Evolutionary conservation across 1,140 invertebrate species (phyloP).

Genomic region (Matsumurasca onukii): DNA sequence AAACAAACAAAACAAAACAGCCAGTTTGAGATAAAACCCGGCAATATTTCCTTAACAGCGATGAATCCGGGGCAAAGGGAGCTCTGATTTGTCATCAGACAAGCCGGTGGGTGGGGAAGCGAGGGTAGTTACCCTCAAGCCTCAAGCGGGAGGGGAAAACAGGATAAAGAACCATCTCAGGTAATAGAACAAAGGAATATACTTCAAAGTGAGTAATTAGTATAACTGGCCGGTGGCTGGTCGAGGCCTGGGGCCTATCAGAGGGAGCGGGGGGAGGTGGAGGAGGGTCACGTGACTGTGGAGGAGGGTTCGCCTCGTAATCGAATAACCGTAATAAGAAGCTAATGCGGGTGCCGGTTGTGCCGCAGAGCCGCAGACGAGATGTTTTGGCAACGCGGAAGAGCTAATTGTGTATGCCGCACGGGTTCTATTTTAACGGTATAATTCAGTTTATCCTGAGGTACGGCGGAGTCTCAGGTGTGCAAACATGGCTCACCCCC

Average conservation of each 20-base stretch:
- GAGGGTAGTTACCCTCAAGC: too few species aligned
- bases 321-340: slow-evolving; percentile 10
- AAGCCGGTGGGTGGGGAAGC: too few species aligned
- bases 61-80: too few species aligned
- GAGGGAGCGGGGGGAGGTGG: too few species aligned
- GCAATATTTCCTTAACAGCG: too few species aligned
- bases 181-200: slow-evolving; percentile 12
- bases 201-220: slow-evolving; percentile 10
- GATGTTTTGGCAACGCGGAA: slow-evolving; percentile 10
- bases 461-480: background rate
- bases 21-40: too few species aligned
- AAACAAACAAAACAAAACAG: too few species aligned
- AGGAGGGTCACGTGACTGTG: too few species aligned
- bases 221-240: background rate
- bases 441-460: slow-evolving; percentile 13
- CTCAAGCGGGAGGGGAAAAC: too few species aligned
- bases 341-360: background rate
- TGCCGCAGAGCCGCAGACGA: too few species aligned
- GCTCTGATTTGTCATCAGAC: too few species aligned
- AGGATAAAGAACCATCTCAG: slow-evolving; percentile 4
- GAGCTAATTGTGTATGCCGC: slow-evolving; percentile 12
- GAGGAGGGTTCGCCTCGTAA: slow-evolving; percentile 9
- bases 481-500: slow-evolving; percentile 1
- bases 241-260: too few species aligned
- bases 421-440: slow-evolving; percentile 12